These are phyloP conservation scores for Cactoblastis cactorum DNA, from an alignment of 2,888 invertebrate genomes.

Conservation along the genomic window DNA sequence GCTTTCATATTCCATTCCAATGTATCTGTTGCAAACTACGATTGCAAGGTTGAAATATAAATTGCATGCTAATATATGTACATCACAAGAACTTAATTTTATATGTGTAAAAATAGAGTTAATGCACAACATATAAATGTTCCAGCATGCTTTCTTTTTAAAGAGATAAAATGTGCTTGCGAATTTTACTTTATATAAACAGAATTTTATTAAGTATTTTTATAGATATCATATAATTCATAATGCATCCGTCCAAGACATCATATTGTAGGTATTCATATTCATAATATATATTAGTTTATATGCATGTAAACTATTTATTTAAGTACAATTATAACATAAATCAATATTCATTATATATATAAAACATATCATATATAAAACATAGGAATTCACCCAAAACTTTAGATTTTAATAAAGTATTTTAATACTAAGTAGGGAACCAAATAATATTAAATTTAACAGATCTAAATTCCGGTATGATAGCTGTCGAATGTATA, in stretches of 20 bases:
- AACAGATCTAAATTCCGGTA: too few species aligned
- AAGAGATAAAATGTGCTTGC: not conserved
- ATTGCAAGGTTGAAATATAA: not conserved
- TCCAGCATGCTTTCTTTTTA: not conserved
- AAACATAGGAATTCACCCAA: slow-evolving; percentile 10
- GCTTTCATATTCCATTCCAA: not conserved
- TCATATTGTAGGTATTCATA: not conserved
- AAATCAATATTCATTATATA: not conserved
- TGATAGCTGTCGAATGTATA: too few species aligned
- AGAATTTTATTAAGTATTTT: not conserved
- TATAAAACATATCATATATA: not conserved
- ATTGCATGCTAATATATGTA: slow-evolving; percentile 16
- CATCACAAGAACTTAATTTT: slow-evolving; percentile 25
- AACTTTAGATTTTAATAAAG: not conserved
- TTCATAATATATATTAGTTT: slow-evolving; percentile 1
- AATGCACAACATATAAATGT: slow-evolving; percentile 26
- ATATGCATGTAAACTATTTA: slow-evolving; percentile 14
- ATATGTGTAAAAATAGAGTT: slow-evolving; percentile 21
- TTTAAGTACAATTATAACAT: slow-evolving; percentile 17
- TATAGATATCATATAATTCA: not conserved
- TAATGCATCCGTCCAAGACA: slow-evolving; percentile 14
- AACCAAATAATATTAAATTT: too few species aligned
- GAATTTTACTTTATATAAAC: not conserved
- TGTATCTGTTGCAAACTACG: not conserved
- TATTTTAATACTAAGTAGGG: too few species aligned